phyloP scores from a whole-genome alignment of 2,113 vertebrate species.

The Mesitornis unicolor region DNA sequence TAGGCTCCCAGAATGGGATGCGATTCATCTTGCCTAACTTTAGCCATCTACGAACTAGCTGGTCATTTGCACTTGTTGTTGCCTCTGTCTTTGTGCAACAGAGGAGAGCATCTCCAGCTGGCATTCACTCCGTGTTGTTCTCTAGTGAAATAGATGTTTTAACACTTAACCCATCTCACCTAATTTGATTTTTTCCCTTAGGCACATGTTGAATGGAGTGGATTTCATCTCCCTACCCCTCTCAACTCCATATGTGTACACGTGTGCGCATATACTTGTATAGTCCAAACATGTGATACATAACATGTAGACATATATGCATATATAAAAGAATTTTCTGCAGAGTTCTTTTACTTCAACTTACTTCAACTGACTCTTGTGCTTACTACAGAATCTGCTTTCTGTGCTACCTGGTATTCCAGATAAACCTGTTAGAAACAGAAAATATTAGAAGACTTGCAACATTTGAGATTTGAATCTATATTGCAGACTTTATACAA shows the following conservation, averaged over 20 bases:
- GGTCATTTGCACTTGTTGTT: neutral
- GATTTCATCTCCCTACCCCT: neutral
- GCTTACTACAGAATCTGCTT: neutral
- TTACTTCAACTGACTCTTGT: neutral
- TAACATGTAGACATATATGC: neutral
- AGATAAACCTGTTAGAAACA: neutral
- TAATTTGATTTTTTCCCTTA: neutral
- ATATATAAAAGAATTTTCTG: neutral
- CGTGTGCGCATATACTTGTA: neutral
- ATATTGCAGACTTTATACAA: neutral
- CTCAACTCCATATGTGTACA: neutral
- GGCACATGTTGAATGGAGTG: neutral
- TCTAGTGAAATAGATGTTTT: neutral
- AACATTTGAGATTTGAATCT: neutral
- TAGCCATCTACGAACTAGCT: neutral
- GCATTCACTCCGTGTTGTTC: neutral
- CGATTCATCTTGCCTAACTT: neutral
- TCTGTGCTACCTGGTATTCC: neutral
- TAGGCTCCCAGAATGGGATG: neutral
- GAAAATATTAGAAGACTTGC: neutral
- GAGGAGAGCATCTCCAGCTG: neutral
- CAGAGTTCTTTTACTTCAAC: neutral
- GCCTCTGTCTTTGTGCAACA: neutral
- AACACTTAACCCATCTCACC: neutral
- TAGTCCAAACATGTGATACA: neutral